These are phyloP conservation scores for Cryptotermes secundus DNA, from an alignment of 1,140 invertebrate species.

Conservation along the genomic window DNA sequence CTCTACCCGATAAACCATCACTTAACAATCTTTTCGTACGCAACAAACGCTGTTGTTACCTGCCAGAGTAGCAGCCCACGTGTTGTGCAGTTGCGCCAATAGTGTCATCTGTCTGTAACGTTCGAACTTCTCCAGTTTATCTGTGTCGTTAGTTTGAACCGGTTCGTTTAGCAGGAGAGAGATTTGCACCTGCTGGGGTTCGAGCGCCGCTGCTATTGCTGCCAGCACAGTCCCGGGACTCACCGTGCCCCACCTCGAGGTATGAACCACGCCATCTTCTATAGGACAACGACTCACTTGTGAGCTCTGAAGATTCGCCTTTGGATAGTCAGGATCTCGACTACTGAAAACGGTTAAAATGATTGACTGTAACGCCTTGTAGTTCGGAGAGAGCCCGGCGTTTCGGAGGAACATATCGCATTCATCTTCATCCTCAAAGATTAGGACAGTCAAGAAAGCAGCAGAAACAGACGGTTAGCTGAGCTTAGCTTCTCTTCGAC, in stretches of 20 bases:
- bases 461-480: no score
- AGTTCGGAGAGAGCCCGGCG: no score
- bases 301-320: background rate
- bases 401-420: no score
- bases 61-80: conserved; percentile 57
- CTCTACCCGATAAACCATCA: no score
- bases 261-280: conserved; percentile 54
- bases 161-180: conserved; percentile 48
- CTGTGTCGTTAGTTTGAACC: conserved; percentile 27
- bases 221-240: conserved; percentile 65
- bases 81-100: conserved; percentile 52
- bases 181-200: conserved; percentile 56
- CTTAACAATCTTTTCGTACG: no score
- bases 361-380: no score
- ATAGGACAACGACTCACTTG: conserved; percentile 62
- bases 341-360: background rate
- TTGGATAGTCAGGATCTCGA: background rate
- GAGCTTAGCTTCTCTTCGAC: no score
- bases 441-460: no score
- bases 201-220: conserved; percentile 71
- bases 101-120: background rate
- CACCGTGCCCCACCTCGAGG: conserved; percentile 57
- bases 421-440: no score
- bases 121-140: conserved; percentile 33
- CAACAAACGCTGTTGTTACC: no score